Conservation (phyloP, 2,113 vertebrate species). For the Suricata suricatta region DNA sequence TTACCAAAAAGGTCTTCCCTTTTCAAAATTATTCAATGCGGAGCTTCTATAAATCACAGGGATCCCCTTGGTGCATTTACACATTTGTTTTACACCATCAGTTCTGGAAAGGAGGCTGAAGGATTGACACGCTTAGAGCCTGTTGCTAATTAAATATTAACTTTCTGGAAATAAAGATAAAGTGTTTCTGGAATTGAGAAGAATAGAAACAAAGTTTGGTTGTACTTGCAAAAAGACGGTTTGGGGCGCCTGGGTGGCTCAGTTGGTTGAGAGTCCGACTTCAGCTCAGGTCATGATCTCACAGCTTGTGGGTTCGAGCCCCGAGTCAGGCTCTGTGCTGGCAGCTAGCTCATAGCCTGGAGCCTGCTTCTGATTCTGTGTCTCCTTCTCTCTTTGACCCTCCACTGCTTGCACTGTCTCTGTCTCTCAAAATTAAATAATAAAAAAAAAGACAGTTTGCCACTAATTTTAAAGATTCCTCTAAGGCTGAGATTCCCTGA, state of each 20-base stretch:
- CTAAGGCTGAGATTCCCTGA: not conserved
- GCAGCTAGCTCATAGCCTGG: too few species aligned
- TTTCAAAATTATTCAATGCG: not conserved
- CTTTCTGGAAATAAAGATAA: slow-evolving; percentile 6
- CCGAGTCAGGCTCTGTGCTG: too few species aligned
- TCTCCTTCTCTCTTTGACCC: too few species aligned
- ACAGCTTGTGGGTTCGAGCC: too few species aligned
- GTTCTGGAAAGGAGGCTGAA: not conserved
- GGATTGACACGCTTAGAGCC: not conserved
- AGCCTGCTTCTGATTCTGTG: too few species aligned
- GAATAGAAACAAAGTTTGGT: not conserved
- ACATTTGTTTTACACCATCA: not conserved
- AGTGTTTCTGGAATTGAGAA: not conserved
- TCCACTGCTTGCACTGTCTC: too few species aligned
- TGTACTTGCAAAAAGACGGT: not conserved
- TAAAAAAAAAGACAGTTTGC: not conserved
- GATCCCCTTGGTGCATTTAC: not conserved
- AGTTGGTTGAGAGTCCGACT: too few species aligned
- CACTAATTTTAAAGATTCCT: not conserved
- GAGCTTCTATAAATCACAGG: not conserved
- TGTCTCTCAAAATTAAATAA: too few species aligned
- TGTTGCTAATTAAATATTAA: not conserved
- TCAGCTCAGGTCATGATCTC: too few species aligned
- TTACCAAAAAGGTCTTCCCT: not conserved
- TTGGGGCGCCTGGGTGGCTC: too few species aligned